A percentile compares a stretch with the other conserved stretches of the same genome.
These are phyloP conservation scores for Cataglyphis altisquamis DNA, from an alignment of 2,888 invertebrate genomes.

Conservation along the genomic window DNA sequence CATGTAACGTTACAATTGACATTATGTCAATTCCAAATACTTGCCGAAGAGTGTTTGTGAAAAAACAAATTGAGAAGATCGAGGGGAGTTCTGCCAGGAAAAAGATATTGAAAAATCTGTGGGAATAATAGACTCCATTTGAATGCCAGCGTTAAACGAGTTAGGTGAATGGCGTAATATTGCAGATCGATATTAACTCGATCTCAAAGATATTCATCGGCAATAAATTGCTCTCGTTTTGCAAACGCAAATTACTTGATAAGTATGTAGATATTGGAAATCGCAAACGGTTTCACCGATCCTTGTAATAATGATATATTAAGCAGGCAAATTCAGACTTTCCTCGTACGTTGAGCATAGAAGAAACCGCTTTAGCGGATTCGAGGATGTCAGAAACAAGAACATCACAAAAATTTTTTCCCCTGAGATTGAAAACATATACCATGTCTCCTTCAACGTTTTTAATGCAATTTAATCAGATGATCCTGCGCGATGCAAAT, in stretches of 20 bases:
- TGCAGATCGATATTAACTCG: constrained; percentile 65
- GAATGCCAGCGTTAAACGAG: constrained; percentile 31
- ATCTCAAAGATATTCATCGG: constrained; percentile 49
- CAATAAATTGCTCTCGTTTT: constrained; percentile 53
- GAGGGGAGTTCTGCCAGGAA: background rate
- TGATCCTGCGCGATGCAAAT: background rate
- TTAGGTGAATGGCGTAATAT: constrained; percentile 56
- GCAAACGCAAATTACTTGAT: constrained; percentile 20
- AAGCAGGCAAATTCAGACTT: background rate
- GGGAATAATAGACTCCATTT: constrained; percentile 33
- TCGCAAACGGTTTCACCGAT: background rate
- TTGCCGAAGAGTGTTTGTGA: background rate
- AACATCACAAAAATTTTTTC: background rate
- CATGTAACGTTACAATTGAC: constrained; percentile 40
- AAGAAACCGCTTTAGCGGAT: background rate
- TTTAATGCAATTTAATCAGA: constrained; percentile 17
- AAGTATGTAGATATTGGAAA: constrained; percentile 30
- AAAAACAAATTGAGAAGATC: constrained; percentile 35
- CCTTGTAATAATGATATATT: background rate
- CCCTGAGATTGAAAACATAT: constrained; percentile 10
- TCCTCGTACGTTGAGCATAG: background rate
- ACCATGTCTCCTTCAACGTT: background rate
- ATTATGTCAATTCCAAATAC: constrained; percentile 39
- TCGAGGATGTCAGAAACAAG: background rate
- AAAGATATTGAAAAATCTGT: constrained; percentile 28